phyloP scores from a whole-genome alignment of 2,888 invertebrate species.

The Hyles lineata region DNA sequence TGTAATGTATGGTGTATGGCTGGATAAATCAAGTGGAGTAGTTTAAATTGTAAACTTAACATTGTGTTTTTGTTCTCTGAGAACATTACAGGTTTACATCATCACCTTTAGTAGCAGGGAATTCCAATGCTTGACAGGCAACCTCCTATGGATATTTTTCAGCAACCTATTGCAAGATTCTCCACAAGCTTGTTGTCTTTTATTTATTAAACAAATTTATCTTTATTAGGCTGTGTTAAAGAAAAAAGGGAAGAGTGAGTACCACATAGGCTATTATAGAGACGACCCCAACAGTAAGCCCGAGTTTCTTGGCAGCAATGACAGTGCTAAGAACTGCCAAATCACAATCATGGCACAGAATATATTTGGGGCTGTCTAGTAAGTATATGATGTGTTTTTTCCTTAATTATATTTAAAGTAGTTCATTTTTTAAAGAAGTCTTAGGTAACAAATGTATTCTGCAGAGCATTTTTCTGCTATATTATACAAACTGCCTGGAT shows the following conservation, averaged over 20 bases:
- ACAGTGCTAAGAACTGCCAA: conserved; percentile 87
- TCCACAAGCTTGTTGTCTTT: too few relatives aligned
- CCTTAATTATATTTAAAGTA: too few relatives aligned
- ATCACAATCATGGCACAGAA: conserved; percentile 91
- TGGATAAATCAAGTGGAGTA: too few relatives aligned
- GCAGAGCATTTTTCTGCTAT: not conserved
- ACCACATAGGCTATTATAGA: conserved; percentile 95
- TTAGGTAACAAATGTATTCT: too few relatives aligned
- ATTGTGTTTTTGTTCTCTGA: not conserved
- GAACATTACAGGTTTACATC: not conserved
- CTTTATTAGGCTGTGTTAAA: conserved; percentile 87
- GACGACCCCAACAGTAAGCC: conserved; percentile 91
- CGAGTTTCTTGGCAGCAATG: conserved; percentile 91
- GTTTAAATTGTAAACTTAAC: too few relatives aligned
- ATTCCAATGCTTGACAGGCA: not conserved
- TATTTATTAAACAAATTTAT: not conserved
- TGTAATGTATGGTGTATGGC: too few relatives aligned
- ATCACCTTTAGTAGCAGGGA: not conserved
- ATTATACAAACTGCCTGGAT: not conserved
- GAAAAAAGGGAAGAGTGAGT: conserved; percentile 87
- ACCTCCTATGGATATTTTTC: not conserved
- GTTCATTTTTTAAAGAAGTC: too few relatives aligned
- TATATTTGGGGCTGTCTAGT: conserved; percentile 92
- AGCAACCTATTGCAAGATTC: too few relatives aligned
- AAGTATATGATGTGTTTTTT: conserved; percentile 63